Evolutionary conservation across 30 jellyfish, hydroid and myxozoan genomes (phyloP), one percentile per base, ranked within the genome.

Genomic region (Aurelia aurita): DNA sequence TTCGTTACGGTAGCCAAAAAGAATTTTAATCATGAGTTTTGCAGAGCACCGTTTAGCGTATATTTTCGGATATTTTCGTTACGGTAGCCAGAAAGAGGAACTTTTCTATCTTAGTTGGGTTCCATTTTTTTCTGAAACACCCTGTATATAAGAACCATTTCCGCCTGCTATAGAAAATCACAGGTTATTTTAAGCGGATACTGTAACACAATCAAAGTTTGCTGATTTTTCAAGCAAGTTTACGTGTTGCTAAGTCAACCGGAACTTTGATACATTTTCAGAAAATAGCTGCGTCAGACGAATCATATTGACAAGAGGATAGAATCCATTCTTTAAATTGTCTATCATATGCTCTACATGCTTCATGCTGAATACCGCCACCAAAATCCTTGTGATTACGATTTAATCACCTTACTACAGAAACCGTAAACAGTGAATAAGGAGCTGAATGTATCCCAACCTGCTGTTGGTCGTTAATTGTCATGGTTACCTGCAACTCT

Each of bases 401-500:
- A 25, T 67, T 67, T 67, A 67, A 34, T 67, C 21, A 26, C 31
- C 79, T 67, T 51, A 55, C 67, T 3, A 55, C 15, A 55, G 28
- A 55, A 55, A 27, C 58, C 21, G 18, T 35, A 35, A 69, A 35
- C 80, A 18, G 27, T 18, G 61, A 3, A 27, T 11, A 5, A 13
- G 80, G 26, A 69, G 22, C 25, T 69, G 31, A 69, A 69, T 27
- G 25, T 34, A 69, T 15, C 58, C 62, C 22, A 5, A 69, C 80
- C 80, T 69, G 80, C 60, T 12, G 80, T 69, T 69, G 61, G 21
- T 69, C 8, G 80, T 55, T 34, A 2, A 25, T 69, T 20, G 80
- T 28, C 29, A 69, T 69, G 80, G 80, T 4, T 29, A 23, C 61
- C 15, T 26, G 62, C 29, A 13, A 19, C 6, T 21, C 80, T 19